Conservation (phyloP, 2,888 invertebrate genomes). For the Isotomurus palustris region DNA sequence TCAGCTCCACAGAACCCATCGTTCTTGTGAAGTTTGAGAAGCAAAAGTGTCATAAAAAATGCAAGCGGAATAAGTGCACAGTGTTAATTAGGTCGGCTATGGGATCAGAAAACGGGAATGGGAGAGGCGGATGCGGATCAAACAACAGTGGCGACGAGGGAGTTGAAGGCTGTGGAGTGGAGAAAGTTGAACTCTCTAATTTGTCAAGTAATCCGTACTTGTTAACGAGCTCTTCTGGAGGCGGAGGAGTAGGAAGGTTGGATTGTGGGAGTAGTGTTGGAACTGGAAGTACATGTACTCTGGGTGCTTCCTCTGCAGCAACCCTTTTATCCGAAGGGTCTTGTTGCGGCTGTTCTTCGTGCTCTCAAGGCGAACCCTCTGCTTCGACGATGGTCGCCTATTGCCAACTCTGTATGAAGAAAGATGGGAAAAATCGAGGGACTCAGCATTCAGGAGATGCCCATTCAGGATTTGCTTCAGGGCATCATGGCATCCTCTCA, state of each 20-base stretch:
- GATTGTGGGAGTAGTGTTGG: not conserved
- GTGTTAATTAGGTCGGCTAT: slow-evolving; percentile 28
- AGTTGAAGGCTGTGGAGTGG: too few relatives aligned
- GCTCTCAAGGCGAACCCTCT: not conserved
- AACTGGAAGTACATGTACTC: too few relatives aligned
- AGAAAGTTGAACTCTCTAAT: too few relatives aligned
- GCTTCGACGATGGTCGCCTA: not conserved
- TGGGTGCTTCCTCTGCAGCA: too few relatives aligned
- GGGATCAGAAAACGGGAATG: not conserved
- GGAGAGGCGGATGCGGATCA: not conserved
- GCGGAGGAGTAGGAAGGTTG: not conserved
- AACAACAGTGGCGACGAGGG: not conserved
- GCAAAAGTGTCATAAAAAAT: slow-evolving; percentile 18
- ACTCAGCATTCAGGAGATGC: not conserved
- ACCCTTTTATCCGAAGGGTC: too few relatives aligned
- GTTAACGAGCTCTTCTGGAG: too few relatives aligned
- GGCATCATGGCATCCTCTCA: not conserved
- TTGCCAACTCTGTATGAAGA: not conserved
- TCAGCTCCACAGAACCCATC: slow-evolving; percentile 33
- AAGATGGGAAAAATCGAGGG: not conserved
- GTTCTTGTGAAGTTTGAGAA: slow-evolving; percentile 43
- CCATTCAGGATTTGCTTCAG: not conserved
- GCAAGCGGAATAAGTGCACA: slow-evolving; percentile 32
- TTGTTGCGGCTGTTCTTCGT: too few relatives aligned
- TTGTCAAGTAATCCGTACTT: too few relatives aligned